Base-by-base conservation (phyloP, 1,140 invertebrate genomes). In the Hycleus cichorii region DNA sequence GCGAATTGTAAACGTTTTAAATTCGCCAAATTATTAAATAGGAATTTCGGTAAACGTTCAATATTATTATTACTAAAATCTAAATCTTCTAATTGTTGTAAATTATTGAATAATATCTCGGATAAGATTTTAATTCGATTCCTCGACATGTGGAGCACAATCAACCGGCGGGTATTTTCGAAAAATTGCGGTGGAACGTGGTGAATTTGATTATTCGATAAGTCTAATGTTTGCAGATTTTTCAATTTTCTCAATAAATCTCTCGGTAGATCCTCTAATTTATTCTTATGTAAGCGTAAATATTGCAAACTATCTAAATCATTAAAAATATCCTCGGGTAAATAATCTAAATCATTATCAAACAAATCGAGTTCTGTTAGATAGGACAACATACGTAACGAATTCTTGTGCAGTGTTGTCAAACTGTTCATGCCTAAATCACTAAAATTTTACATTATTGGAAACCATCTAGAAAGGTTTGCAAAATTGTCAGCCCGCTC, bases 281-380 rank as follows among this genome's bases (percentile, higher is more conserved):
- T 75, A 71, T 90, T 90, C 65, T 84, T 83, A 68, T 88, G 86
- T n/a, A 90, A 69, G 57, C 85, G 80, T 44, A 90, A 65, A 69
- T 88, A 86, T 32, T 81, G 77, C 4, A 89, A 74, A 66, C 83
- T 86, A 47, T 84, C 80, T 52, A 92, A 71, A 39, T 86, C 80
- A 60, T 86, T 81, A 55, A 93, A 90, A 56, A 91, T 76, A 58
- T 81, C 81, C 5, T 83, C 75, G 1, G 89, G 88, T 24, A 93
- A 72, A 70, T 86, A 86, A 66, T 91, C 87, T 3, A 92, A 78
- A 47, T 81, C 74, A 70, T 93, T 93, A 66, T 88, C 84, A 53
- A 87, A 89, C 58, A 91, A 73, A 69, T 92, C 89, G 72, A 91
- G 73, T 69, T 90, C 83, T 3, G 76, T 79, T 4, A 91, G 73